Conservation (phyloP, 2,888 invertebrate genomes). For the Dryobotodes eremita region DNA sequence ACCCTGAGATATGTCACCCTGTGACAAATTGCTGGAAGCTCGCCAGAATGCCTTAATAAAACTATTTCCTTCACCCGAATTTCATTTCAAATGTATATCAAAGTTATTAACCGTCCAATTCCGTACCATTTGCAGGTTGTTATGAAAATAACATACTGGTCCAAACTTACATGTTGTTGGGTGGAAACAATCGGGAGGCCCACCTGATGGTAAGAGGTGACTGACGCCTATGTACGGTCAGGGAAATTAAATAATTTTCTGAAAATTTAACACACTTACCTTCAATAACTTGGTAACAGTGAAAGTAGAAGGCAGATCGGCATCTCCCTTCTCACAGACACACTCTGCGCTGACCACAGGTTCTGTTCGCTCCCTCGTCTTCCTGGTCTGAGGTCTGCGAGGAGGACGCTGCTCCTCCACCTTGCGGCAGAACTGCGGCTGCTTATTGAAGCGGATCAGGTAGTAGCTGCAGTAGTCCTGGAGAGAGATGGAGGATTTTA, state of each 20-base stretch:
- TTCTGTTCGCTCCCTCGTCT: constrained; percentile 65
- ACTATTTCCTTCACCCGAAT: constrained; percentile 65
- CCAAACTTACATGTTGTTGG: neutral
- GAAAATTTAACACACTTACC: constrained; percentile 64
- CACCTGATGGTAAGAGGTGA: neutral
- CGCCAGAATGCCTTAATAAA: constrained; percentile 43
- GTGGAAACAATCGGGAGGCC: neutral
- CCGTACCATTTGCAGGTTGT: neutral
- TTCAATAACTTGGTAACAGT: constrained; percentile 80
- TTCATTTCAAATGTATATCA: constrained; percentile 29
- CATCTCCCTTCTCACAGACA: constrained; percentile 62
- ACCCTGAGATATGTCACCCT: constrained; percentile 33
- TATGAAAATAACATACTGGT: neutral
- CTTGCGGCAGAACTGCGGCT: constrained; percentile 95
- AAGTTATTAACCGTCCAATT: constrained; percentile 5
- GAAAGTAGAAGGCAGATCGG: constrained; percentile 80
- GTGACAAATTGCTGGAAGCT: constrained; percentile 43
- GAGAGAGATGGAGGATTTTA: neutral
- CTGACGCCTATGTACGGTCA: no score
- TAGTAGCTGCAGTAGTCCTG: constrained; percentile 95
- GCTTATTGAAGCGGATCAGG: constrained; percentile 95
- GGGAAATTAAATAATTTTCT: neutral
- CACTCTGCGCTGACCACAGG: constrained; percentile 54
- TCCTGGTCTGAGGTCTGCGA: constrained; percentile 77
- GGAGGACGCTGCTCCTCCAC: constrained; percentile 75